A percentile compares a stretch with the other conserved stretches of the same genome.
phyloP scores from a whole-genome alignment of 2,113 vertebrate genomes.

The Glaucomys volans region DNA sequence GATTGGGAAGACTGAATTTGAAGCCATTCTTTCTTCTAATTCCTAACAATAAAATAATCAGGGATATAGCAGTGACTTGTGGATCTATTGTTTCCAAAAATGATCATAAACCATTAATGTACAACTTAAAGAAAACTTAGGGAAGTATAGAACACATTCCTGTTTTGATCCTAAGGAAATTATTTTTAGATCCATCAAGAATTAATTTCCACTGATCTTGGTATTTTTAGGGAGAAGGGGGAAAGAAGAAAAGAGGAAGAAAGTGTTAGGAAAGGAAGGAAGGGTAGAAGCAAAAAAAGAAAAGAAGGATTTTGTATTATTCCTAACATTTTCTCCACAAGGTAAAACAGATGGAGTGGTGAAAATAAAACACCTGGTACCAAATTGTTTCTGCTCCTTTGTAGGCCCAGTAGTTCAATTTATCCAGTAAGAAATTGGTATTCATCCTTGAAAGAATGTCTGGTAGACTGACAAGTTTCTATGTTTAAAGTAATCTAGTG shows the following conservation, averaged over 20 bases:
- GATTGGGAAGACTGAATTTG: conserved; percentile 6
- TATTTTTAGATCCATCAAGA: not conserved
- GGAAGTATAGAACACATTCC: not conserved
- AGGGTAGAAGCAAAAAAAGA: too few species aligned
- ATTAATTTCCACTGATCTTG: not conserved
- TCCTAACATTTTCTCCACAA: not conserved
- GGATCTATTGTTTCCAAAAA: not conserved
- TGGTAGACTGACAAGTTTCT: not conserved
- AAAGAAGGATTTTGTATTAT: conserved; percentile 25
- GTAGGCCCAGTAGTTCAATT: not conserved
- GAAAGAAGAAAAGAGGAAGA: not conserved
- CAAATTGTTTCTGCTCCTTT: not conserved
- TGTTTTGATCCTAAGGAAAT: not conserved
- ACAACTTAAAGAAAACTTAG: not conserved
- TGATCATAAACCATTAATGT: not conserved
- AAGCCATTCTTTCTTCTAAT: conserved; percentile 2
- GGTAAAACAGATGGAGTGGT: not conserved
- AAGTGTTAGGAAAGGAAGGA: too few species aligned
- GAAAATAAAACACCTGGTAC: not conserved
- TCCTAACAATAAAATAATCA: not conserved
- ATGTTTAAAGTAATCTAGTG: conserved; percentile 1
- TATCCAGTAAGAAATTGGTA: not conserved
- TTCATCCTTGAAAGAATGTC: conserved; percentile 10
- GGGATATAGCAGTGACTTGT: not conserved
- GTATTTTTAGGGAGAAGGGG: not conserved